Evolutionary conservation across 2,888 invertebrate genomes (phyloP).

Genomic region (Griposia aprilina): DNA sequence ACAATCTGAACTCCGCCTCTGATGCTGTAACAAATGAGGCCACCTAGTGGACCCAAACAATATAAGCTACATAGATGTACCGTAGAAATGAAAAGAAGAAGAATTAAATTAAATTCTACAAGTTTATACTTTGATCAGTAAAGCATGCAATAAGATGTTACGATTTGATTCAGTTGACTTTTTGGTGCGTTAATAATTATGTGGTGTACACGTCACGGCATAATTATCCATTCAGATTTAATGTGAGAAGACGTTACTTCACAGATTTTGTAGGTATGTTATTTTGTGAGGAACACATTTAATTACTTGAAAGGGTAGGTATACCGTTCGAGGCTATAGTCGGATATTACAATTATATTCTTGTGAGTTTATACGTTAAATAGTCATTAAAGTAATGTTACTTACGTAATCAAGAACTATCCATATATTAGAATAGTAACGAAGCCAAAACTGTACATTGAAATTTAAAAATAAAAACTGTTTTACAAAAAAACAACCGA

Average conservation of each 20-base stretch:
- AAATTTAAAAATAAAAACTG: no score
- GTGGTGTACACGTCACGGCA: not conserved
- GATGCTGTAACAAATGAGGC: not conserved
- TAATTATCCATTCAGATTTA: not conserved
- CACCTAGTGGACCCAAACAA: not conserved
- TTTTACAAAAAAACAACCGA: no score
- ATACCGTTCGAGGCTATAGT: no score
- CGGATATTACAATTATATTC: not conserved
- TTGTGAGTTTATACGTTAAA: no score
- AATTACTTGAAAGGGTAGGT: constrained; percentile 11
- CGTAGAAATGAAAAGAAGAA: not conserved
- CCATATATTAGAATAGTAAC: no score
- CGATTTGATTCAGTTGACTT: not conserved
- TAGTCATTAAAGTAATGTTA: no score
- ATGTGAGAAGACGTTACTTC: not conserved
- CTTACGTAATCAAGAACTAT: no score
- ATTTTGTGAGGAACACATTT: not conserved
- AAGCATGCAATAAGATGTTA: not conserved
- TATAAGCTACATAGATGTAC: not conserved
- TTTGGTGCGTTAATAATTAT: not conserved
- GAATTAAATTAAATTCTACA: not conserved
- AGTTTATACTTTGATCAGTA: not conserved
- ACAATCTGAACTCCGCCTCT: not conserved
- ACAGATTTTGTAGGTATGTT: not conserved
- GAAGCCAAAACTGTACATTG: no score